These are phyloP conservation scores for Cyprinella venusta DNA, from an alignment of 2,797 vertebrate species.

Conservation along the genomic window DNA sequence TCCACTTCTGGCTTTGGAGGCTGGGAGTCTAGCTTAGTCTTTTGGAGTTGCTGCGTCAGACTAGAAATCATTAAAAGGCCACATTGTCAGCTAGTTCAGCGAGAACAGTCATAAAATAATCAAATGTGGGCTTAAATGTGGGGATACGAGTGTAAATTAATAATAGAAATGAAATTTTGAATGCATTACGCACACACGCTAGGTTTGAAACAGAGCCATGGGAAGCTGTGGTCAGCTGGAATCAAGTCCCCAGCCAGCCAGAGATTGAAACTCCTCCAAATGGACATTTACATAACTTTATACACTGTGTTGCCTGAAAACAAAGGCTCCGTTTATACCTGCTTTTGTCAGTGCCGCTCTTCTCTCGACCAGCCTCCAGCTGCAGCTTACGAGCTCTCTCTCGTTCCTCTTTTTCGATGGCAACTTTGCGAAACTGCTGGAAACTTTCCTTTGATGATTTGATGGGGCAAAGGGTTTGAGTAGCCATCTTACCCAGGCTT, in stretches of 20 bases:
- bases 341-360: constrained; percentile 66
- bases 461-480: constrained; percentile 68
- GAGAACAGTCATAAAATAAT: constrained; percentile 1
- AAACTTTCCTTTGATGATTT: constrained; percentile 89
- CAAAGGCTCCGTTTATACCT: constrained; percentile 71
- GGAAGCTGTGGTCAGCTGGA: constrained; percentile 25
- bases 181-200: neutral
- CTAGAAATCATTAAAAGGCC: constrained; percentile 46
- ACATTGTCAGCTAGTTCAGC: constrained; percentile 37
- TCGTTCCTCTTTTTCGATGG: constrained; percentile 83
- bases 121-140: neutral
- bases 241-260: neutral
- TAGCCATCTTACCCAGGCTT: constrained; percentile 78
- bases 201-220: neutral
- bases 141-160: constrained; percentile 3
- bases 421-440: constrained; percentile 85
- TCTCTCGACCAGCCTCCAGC: constrained; percentile 64
- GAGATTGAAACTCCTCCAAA: constrained; percentile 6
- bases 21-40: constrained; percentile 46
- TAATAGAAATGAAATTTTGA: constrained; percentile 9
- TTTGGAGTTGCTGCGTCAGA: constrained; percentile 41
- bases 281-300: neutral
- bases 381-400: constrained; percentile 76
- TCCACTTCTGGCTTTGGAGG: constrained; percentile 58
- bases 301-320: neutral